Evolutionary conservation across 2,888 invertebrate genomes (phyloP).

Genomic region (Cancer borealis): DNA sequence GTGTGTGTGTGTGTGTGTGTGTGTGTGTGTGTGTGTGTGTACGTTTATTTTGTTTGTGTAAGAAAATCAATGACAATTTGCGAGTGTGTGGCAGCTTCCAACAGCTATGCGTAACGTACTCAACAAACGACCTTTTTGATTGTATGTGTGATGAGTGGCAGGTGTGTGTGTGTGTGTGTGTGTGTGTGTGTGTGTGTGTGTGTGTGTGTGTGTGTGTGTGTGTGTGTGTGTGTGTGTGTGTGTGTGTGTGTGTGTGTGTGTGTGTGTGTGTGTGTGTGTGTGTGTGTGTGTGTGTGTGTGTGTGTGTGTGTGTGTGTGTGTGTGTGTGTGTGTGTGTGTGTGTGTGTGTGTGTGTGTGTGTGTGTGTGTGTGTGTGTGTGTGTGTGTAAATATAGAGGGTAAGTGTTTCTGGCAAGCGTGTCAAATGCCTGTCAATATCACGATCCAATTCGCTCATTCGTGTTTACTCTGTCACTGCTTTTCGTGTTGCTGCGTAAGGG

Average conservation of each 20-base stretch:
- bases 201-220: slow-evolving; percentile 9
- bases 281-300: slow-evolving; percentile 13
- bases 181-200: slow-evolving; percentile 18
- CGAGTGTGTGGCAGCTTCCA: neutral
- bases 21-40: slow-evolving; percentile 10
- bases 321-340: slow-evolving; percentile 39
- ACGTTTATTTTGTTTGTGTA: neutral
- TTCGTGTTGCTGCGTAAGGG: neutral
- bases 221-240: slow-evolving; percentile 16
- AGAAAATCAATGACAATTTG: neutral
- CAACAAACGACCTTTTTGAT: neutral
- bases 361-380: slow-evolving; percentile 16
- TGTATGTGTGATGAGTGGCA: neutral
- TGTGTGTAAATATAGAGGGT: neutral
- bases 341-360: slow-evolving; percentile 37
- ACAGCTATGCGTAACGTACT: neutral
- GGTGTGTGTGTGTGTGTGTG: neutral
- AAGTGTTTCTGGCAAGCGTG: slow-evolving; percentile 11
- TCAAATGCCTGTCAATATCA: neutral
- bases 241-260: slow-evolving; percentile 28
- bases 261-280: neutral
- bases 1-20: slow-evolving; percentile 16
- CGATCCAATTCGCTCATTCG: neutral
- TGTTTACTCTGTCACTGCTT: neutral
- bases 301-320: slow-evolving; percentile 29